Conservation (phyloP, 1,140 invertebrate genomes). For the Nephila pilipes region DNA sequence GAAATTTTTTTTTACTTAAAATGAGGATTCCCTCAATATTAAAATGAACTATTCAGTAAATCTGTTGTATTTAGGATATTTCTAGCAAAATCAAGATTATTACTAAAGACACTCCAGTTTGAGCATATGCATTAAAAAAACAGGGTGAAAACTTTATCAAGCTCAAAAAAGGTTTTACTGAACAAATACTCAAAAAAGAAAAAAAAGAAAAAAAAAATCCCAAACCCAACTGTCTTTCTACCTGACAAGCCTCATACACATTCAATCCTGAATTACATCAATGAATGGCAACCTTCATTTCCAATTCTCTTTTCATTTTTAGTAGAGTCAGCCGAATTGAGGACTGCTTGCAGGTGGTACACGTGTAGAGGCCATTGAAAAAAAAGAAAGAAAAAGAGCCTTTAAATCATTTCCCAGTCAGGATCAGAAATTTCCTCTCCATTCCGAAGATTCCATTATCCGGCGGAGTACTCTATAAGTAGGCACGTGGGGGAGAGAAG, state of each 20-base stretch:
- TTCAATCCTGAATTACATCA: not conserved
- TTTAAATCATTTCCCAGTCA: conserved; percentile 15
- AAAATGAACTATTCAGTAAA: no score
- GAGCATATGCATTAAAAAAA: no score
- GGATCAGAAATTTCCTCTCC: not conserved
- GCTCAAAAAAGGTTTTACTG: no score
- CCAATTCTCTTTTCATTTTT: not conserved
- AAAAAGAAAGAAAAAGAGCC: not conserved
- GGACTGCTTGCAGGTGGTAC: not conserved
- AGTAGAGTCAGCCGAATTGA: not conserved
- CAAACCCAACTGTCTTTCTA: not conserved
- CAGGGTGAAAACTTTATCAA: no score
- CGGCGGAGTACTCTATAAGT: not conserved
- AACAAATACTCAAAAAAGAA: no score
- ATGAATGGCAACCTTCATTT: not conserved
- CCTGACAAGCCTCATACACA: not conserved
- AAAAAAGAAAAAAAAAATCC: no score
- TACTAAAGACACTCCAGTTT: no score
- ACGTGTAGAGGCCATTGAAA: not conserved
- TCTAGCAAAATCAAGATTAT: no score
- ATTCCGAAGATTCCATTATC: conserved; percentile 13
- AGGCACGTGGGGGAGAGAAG: not conserved
- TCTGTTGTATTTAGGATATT: no score
- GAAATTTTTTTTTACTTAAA: no score
- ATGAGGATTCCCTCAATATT: no score